Evolutionary conservation across 2,888 invertebrate genomes (phyloP), one percentile per base, ranked within the genome.

Genomic region (Limulus polyphemus): DNA sequence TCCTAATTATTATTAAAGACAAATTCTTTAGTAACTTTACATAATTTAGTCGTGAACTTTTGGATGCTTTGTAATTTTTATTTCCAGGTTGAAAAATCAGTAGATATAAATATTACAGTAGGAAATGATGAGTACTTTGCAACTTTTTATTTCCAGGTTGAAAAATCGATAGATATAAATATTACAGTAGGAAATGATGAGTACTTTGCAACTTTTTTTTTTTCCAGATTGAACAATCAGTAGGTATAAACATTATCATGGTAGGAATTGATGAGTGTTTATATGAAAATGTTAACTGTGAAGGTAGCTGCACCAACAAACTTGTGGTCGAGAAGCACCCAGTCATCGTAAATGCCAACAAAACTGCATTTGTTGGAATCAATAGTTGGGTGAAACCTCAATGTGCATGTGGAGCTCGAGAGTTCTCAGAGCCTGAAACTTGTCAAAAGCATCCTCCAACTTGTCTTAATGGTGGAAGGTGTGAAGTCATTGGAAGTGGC

Each of bases 161-260:
- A 32, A 32, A 32, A 32, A 32, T 5, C 7, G n/a, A 32, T 32
- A 7, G 32, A 7, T 7, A 32, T 32, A 7, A 32, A 32, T 32
- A 32, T 32, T 32, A 32, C n/a, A 32, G 32, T 32, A 32, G 32
- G 32, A 32, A 32, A 32, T 32, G 32, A 32, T 7, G 7, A 32
- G 7, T 32, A 32, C 32, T 32, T 32, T 32, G 32, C 5, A 32
- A 32, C 32, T 32, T 32, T 60, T 58, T 57, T 55, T 67, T 47
- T 62, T 69, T 71, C 32, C 71, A 83, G 82, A 93, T 95, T 73
- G 93, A 94, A 77, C 83, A 86, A 72, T 87, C 88, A 67, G 90
- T 95, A n/a, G 94, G 93, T 55, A 89, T 95, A 65, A 92, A 91
- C 74, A 92, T 97, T 63, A 91, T 91, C 13, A 94, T 95, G 94